phyloP scores from a whole-genome alignment of 2,113 vertebrate genomes.

The Anseranas semipalmata region DNA sequence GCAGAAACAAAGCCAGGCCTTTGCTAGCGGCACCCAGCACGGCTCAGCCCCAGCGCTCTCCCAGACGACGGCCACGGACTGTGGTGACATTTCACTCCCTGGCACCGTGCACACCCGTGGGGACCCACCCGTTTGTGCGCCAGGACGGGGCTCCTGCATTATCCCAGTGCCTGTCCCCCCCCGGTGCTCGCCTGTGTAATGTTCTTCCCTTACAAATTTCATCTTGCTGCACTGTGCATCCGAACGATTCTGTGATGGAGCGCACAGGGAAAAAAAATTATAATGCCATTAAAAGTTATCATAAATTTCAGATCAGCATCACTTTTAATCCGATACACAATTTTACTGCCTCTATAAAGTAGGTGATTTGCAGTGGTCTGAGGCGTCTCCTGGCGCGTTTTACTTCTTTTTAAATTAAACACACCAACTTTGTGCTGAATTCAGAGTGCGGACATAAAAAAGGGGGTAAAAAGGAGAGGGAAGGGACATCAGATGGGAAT shows the following conservation, averaged over 20 bases:
- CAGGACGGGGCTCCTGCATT: conserved; percentile 34
- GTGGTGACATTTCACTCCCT: not conserved
- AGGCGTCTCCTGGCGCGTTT: conserved; percentile 83
- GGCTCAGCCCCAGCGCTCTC: not conserved
- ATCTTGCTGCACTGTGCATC: conserved; percentile 79
- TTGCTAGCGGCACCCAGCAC: rapidly evolving
- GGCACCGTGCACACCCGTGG: rapidly evolving
- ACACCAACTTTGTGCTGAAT: conserved; percentile 87
- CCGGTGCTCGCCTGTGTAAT: conserved; percentile 66
- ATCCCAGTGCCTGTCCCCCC: conserved; percentile 36
- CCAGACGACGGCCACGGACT: not conserved
- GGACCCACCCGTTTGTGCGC: no score
- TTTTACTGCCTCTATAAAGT: conserved; percentile 88
- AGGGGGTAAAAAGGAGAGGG: conserved; percentile 84
- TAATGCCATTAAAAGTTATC: conserved; percentile 90
- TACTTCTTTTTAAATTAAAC: conserved; percentile 90
- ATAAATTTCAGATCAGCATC: conserved; percentile 89
- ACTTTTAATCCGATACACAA: conserved; percentile 89
- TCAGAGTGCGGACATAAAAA: conserved; percentile 86
- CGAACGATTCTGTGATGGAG: conserved; percentile 78
- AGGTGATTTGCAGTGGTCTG: conserved; percentile 87
- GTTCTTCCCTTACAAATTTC: conserved; percentile 82
- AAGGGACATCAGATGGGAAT: conserved; percentile 87
- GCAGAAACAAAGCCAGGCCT: not conserved
- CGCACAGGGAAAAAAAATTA: conserved; percentile 82